Conservation (phyloP, 2,113 vertebrate species). For the Crotalus horridus region DNA sequence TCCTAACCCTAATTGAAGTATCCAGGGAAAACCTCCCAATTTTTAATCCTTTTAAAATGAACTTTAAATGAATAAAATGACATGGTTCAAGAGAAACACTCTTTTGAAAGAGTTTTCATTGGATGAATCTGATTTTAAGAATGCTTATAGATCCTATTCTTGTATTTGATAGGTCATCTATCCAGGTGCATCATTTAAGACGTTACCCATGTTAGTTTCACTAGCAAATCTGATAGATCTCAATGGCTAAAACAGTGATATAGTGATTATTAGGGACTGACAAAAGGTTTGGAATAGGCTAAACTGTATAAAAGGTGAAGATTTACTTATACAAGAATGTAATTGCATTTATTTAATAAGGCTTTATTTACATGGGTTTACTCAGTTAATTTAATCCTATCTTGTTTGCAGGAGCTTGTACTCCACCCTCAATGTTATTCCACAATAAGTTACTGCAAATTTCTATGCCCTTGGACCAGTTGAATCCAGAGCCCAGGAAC, state of each 20-base stretch:
- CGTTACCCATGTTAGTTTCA: background rate
- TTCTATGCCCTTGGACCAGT: background rate
- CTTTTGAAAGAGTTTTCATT: background rate
- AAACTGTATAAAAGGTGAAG: background rate
- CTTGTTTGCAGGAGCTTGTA: background rate
- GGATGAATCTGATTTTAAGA: background rate
- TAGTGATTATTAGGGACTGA: background rate
- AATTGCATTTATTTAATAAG: background rate
- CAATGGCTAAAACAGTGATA: background rate
- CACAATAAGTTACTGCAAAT: background rate
- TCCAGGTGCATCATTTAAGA: background rate
- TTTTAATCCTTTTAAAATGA: background rate
- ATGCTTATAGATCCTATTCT: background rate
- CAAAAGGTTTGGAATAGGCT: background rate
- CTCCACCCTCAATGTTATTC: background rate
- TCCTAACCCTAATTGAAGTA: background rate
- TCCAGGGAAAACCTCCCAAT: background rate
- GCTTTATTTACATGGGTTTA: background rate
- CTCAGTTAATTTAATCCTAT: background rate
- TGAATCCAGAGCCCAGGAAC: no score
- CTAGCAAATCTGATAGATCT: background rate
- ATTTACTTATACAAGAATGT: background rate
- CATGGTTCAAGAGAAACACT: background rate
- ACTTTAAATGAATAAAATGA: background rate
- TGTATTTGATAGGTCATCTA: background rate